These are phyloP conservation scores for Pollachius pollachius DNA, from an alignment of 2,113 vertebrate genomes.

Conservation along the genomic window DNA sequence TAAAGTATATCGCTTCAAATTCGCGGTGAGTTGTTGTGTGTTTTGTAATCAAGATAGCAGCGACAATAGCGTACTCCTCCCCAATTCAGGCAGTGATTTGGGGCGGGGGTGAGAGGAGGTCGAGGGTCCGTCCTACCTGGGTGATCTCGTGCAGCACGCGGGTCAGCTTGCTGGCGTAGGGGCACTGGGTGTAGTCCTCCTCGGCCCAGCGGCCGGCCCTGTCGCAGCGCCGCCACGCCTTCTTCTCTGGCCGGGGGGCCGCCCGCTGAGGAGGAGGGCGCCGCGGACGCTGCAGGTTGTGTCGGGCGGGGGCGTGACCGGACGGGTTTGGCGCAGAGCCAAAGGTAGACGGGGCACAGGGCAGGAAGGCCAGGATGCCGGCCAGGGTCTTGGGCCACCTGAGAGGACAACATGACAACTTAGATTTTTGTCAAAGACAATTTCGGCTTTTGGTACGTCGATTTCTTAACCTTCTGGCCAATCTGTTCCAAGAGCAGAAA, in stretches of 20 bases:
- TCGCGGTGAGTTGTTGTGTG: too few relatives aligned
- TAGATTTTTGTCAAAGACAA: background rate
- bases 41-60: background rate
- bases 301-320: slow-evolving; percentile 28
- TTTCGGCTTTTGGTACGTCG: background rate
- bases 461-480: background rate
- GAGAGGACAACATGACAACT: slow-evolving; percentile 25
- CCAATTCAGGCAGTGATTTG: too few relatives aligned
- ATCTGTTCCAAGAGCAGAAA: background rate
- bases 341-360: slow-evolving; percentile 75
- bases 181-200: slow-evolving; percentile 86
- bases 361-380: slow-evolving; percentile 80
- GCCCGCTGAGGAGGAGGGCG: slow-evolving; percentile 28
- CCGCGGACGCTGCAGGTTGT: background rate
- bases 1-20: too few relatives aligned
- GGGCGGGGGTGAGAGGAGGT: too few relatives aligned
- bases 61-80: too few relatives aligned
- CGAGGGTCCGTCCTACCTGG: slow-evolving; percentile 70
- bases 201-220: slow-evolving; percentile 81
- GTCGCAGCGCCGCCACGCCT: slow-evolving; percentile 86
- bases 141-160: slow-evolving; percentile 84
- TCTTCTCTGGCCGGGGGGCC: slow-evolving; percentile 65
- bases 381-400: slow-evolving; percentile 90
- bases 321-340: slow-evolving; percentile 66
- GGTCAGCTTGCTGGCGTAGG: slow-evolving; percentile 83